Base-by-base conservation (phyloP, 37 sponge, comb jelly and placozoan species). In the Cliona cf. orientalis region DNA sequence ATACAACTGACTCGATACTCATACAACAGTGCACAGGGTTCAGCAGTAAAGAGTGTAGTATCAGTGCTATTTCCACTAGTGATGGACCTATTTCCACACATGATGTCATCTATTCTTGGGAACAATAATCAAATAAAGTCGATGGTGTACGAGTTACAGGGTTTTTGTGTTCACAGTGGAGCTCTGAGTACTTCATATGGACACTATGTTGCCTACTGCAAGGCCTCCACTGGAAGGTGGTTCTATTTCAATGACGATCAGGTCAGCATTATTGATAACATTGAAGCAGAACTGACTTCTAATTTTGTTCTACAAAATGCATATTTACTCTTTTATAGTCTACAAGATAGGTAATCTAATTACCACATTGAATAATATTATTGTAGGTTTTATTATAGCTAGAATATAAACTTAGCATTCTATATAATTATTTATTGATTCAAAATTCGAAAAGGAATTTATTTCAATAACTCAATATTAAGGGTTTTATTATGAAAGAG, bases 121-220 rank as follows among this genome's bases (percentile, higher is more conserved):
- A 2, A 31, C 9, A 17, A 28, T 22, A 9, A 3, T 0, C 2
- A 41, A 31, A n/a, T 36, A 2, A 23, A 63, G 69, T 26, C 37
- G 0, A 7, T 64, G 33, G 0, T 87, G 21, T 92, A 92, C 81
- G 41, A 70, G 9, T 76, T 92, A 0, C 35, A 63, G 34, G 87
- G 76, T 26, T 2, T 92, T 1, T 88, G 89, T 58, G 72, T 79
- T 11, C 93, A 92, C 61, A 76, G 77, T 72, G 89, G 89, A 22
- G 74, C 83, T 26, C 81, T 79, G 56, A 80, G 66, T 49, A 82
- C 93, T 28, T 79, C 67, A 33, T 84, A 42, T 46, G 93, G 93
- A 1, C 93, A 92, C 43, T 92, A 92, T 36, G 58, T 92, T 29
- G 75, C 93, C 33, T 92, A 88, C 42, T 74, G 88, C 62, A 70